Evolutionary conservation across 2,888 invertebrate genomes (phyloP), one percentile per base, ranked within the genome.

Genomic region (Watsonalla binaria): DNA sequence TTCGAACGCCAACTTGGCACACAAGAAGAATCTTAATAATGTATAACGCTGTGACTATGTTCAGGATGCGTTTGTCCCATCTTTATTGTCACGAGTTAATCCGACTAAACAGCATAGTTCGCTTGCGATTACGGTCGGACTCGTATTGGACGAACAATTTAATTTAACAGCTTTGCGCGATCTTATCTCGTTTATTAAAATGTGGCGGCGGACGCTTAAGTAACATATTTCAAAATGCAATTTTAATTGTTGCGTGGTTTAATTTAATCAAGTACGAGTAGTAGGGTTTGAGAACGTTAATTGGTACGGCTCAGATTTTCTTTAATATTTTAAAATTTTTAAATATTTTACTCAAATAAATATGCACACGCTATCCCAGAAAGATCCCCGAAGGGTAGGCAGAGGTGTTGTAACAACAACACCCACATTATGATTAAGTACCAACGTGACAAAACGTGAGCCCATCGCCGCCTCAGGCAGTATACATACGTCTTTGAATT

Each of bases 11-110:
- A 34, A 45, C 39, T 47, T 49, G 65, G 68, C 58, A 81, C 80
- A 78, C 72, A 68, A 51, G 59, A 66, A 71, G 80, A 81, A 81
- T 82, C 65, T 76, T 80, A 82, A 82, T 79, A 74, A 74, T 75
- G 72, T 75, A 72, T 72, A 74, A 67, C 62, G 61, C 61, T 57
- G 67, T 47, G 34, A 61, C 66, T 73, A 63, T 70, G 69, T 69
- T 65, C 62, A 62, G 72, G 24, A 75, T 76, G 68, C 61, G 70
- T 68, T 66, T 60, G 70, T 63, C 63, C 59, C 66, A 58, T 65
- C 63, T 70, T 62, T 59, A 62, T 60, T 59, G 63, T 69, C 68
- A 66, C 54, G 62, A 57, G 59, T 62, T 70, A 76, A 75, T 76
- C 68, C 65, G 54, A 57, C 54, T 55, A 57, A 66, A 61, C 52